These are phyloP conservation scores for Fistularia commersonii DNA, from an alignment of 2,797 vertebrate genomes.

Conservation along the genomic window DNA sequence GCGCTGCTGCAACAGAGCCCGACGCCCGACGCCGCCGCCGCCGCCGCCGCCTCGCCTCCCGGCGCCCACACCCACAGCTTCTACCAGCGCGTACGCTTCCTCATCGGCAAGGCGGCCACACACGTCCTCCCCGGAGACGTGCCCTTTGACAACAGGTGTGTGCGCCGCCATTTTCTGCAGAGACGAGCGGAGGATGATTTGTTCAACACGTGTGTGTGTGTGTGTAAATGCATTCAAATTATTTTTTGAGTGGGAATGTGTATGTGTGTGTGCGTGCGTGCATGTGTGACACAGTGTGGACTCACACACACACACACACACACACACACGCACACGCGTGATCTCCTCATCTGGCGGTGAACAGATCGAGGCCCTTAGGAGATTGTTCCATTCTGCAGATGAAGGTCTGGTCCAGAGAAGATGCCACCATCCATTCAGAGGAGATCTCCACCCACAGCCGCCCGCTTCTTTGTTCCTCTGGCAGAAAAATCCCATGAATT, in stretches of 20 bases:
- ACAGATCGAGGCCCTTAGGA: too few species aligned
- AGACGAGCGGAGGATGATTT: too few species aligned
- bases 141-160: constrained; percentile 90
- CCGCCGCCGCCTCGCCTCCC: constrained; percentile 57
- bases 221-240: constrained; percentile 19
- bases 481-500: constrained; percentile 67
- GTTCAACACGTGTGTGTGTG: too few species aligned
- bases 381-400: constrained; percentile 62
- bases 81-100: constrained; percentile 88
- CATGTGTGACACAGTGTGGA: constrained; percentile 16
- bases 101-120: constrained; percentile 89
- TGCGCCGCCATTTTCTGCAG: too few species aligned
- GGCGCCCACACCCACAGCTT: constrained; percentile 75
- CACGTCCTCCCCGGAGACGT: constrained; percentile 88
- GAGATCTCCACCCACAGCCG: too few species aligned
- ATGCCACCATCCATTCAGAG: constrained; percentile 64
- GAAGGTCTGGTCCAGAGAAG: constrained; percentile 51
- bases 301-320: too few species aligned
- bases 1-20: constrained; percentile 85
- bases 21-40: constrained; percentile 74
- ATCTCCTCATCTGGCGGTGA: too few species aligned
- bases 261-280: constrained; percentile 23
- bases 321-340: too few species aligned
- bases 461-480: constrained; percentile 24
- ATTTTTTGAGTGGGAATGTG: constrained; percentile 18